Conservation (phyloP, 2,888 invertebrate species). For the Morpho helenor region DNA sequence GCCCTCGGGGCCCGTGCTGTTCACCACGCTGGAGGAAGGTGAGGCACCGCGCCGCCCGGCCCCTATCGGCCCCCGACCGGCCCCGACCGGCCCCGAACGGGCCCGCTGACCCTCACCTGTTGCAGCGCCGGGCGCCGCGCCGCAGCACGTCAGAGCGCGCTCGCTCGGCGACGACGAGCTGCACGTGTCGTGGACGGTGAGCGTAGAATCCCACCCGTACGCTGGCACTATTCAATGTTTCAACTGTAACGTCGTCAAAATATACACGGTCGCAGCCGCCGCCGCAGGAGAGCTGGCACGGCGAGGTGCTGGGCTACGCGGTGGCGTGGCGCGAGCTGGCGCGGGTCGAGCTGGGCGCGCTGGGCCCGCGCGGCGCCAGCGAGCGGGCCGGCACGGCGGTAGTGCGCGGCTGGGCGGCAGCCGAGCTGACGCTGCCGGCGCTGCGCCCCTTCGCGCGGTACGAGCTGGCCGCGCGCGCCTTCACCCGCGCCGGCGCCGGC, state of each 20-base stretch:
- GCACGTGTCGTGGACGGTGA: conserved; percentile 85
- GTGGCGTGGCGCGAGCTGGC: conserved; percentile 77
- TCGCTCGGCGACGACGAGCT: conserved; percentile 82
- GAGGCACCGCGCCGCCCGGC: conserved; percentile 5
- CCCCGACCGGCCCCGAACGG: no score
- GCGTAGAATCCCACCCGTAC: conserved; percentile 27
- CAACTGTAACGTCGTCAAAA: no score
- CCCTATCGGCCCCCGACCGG: neutral
- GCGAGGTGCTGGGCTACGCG: conserved; percentile 85
- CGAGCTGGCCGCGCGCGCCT: conserved; percentile 87
- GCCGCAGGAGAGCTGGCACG: conserved; percentile 83
- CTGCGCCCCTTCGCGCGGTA: conserved; percentile 88
- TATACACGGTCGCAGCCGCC: conserved; percentile 72
- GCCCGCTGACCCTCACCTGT: neutral
- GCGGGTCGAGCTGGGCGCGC: conserved; percentile 28
- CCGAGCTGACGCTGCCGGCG: conserved; percentile 80
- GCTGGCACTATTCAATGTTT: no score
- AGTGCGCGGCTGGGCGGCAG: conserved; percentile 82
- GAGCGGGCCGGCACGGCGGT: conserved; percentile 42
- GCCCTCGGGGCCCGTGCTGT: conserved; percentile 82
- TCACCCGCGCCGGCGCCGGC: conserved; percentile 89
- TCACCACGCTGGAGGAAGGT: conserved; percentile 88
- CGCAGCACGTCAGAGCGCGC: conserved; percentile 83
- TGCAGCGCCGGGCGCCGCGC: conserved; percentile 83
- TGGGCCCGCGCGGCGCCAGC: conserved; percentile 43